Conservation (phyloP, 2,888 invertebrate species). For the Buathra laborator region DNA sequence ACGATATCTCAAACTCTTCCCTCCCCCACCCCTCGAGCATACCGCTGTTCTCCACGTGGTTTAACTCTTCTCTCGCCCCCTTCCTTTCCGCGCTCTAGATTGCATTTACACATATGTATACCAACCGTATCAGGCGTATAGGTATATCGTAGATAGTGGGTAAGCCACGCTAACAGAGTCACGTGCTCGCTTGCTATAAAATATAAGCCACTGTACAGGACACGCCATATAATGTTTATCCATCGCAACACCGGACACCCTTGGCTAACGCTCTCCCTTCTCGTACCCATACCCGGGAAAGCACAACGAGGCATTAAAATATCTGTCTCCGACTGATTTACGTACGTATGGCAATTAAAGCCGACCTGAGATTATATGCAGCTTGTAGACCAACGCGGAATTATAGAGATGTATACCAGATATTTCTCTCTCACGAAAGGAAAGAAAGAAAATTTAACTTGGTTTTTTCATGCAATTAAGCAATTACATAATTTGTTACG, state of each 20-base stretch:
- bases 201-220: slow-evolving; percentile 37
- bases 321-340: slow-evolving; percentile 57
- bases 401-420: not conserved
- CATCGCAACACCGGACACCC: slow-evolving; percentile 37
- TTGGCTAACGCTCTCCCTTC: not conserved
- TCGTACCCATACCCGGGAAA: not conserved
- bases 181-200: slow-evolving; percentile 52
- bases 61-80: slow-evolving; percentile 28
- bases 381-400: not conserved
- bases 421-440: not conserved
- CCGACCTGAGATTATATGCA: not conserved
- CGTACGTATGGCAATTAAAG: slow-evolving; percentile 52
- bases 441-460: not conserved
- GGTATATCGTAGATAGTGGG: not conserved
- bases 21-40: slow-evolving; percentile 33
- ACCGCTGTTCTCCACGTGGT: slow-evolving; percentile 44
- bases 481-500: no score
- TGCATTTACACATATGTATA: slow-evolving; percentile 34
- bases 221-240: slow-evolving; percentile 55
- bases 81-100: slow-evolving; percentile 40
- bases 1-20: slow-evolving; percentile 63
- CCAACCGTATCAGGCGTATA: not conserved
- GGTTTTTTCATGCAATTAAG: no score
- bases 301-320: slow-evolving; percentile 57
- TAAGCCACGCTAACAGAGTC: slow-evolving; percentile 25